A percentile compares a stretch with the other conserved stretches of the same genome.
Evolutionary conservation across 2,888 invertebrate species (phyloP).

Genomic region (Leptinotarsa peninsularis): DNA sequence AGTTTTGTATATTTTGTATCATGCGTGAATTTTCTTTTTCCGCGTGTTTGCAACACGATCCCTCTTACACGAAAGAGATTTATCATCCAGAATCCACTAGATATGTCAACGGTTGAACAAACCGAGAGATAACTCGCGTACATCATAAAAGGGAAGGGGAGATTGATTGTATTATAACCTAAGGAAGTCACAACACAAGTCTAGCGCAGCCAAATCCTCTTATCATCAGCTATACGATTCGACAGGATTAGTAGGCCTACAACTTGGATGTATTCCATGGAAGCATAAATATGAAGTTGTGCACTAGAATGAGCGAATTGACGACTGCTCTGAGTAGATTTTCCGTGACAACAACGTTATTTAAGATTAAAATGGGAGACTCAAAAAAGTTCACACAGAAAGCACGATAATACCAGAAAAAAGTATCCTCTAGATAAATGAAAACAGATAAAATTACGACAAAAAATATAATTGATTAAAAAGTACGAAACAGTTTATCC

Average conservation of each 20-base stretch:
- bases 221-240: slow-evolving; percentile 19
- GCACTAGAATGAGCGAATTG: no score
- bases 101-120: slow-evolving; percentile 23
- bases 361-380: no score
- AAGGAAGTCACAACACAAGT: slow-evolving; percentile 23
- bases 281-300: background rate
- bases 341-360: no score
- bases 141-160: slow-evolving; percentile 13
- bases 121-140: slow-evolving; percentile 21
- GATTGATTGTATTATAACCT: slow-evolving; percentile 23
- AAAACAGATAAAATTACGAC: no score
- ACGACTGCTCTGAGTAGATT: no score
- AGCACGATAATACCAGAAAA: no score
- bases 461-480: no score
- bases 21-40: slow-evolving; percentile 23
- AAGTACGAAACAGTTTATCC: no score
- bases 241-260: background rate
- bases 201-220: slow-evolving; percentile 22
- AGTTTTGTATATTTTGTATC: slow-evolving; percentile 15
- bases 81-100: slow-evolving; percentile 15
- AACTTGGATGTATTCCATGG: background rate
- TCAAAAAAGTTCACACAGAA: no score
- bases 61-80: slow-evolving; percentile 21
- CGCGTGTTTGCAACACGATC: slow-evolving; percentile 21
- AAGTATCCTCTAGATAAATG: no score